phyloP scores from a whole-genome alignment of 2,888 invertebrate genomes.

The Athalia cordata region DNA sequence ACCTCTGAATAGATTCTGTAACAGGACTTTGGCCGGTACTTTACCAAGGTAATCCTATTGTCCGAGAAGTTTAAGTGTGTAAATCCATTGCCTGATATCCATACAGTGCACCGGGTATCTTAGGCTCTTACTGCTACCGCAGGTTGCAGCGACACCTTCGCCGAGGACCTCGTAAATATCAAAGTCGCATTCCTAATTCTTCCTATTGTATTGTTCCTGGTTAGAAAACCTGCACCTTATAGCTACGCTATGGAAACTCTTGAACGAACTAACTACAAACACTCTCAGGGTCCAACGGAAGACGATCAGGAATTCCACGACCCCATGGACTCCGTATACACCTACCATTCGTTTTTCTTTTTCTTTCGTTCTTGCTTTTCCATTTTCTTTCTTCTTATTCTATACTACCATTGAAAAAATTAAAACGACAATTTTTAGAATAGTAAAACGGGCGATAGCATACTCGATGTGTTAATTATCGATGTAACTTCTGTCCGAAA shows the following conservation, averaged over 20 bases:
- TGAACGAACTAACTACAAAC: conserved; percentile 29
- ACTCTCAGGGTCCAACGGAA: background rate
- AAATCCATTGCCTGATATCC: conserved; percentile 50
- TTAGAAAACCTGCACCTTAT: background rate
- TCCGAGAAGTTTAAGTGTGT: conserved; percentile 48
- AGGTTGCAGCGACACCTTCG: conserved; percentile 44
- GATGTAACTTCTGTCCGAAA: background rate
- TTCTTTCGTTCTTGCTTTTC: background rate
- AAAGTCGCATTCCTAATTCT: conserved; percentile 26
- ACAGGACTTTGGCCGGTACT: conserved; percentile 18
- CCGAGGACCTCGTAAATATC: conserved; percentile 47
- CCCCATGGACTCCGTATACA: background rate
- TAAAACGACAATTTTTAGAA: background rate
- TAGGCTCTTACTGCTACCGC: conserved; percentile 23
- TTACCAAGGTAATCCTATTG: conserved; percentile 47
- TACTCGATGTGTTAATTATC: background rate
- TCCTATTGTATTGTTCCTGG: conserved; percentile 43
- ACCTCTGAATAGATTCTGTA: background rate
- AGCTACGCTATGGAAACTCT: background rate
- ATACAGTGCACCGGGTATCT: conserved; percentile 40
- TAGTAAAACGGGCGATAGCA: too few species aligned
- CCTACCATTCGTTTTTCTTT: background rate
- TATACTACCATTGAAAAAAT: background rate
- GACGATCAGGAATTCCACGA: conserved; percentile 24
- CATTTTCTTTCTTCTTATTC: background rate